Evolutionary conservation across 1,140 invertebrate genomes (phyloP).

Genomic region (Tachypleus tridentatus): DNA sequence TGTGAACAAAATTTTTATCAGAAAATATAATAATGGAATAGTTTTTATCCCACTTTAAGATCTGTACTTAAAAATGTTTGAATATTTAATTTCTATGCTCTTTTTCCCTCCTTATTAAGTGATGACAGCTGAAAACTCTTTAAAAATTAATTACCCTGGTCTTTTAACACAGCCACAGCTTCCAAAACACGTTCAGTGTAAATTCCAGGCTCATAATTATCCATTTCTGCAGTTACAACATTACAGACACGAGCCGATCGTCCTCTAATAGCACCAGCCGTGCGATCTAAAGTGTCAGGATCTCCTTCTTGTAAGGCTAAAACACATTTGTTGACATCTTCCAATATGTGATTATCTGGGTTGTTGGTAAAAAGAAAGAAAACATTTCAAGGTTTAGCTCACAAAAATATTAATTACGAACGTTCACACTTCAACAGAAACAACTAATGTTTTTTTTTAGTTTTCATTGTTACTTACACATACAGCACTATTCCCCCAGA

Average conservation of each 20-base stretch:
- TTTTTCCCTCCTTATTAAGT: too few relatives aligned
- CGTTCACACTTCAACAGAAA: not conserved
- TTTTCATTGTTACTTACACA: not conserved
- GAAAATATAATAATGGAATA: too few relatives aligned
- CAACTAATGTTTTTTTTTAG: not conserved
- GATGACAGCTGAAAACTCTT: too few relatives aligned
- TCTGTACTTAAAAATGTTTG: too few relatives aligned
- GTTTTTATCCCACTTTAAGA: too few relatives aligned
- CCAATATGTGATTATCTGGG: constrained; percentile 90
- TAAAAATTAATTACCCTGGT: constrained; percentile 44
- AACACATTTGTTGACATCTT: constrained; percentile 97
- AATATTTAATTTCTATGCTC: too few relatives aligned
- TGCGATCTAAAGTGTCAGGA: constrained; percentile 77
- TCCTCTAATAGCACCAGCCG: constrained; percentile 88
- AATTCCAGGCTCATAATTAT: constrained; percentile 89
- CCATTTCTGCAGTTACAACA: constrained; percentile 95
- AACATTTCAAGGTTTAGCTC: not conserved
- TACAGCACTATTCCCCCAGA: too few relatives aligned
- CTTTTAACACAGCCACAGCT: constrained; percentile 77
- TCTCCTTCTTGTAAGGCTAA: constrained; percentile 85
- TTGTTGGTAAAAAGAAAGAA: constrained; percentile 3
- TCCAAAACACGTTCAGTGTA: constrained; percentile 90
- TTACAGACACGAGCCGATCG: constrained; percentile 84
- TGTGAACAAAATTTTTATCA: too few relatives aligned
- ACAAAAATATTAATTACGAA: not conserved